Conservation (phyloP, 1,140 invertebrate species). For the Achatina immaculata region DNA sequence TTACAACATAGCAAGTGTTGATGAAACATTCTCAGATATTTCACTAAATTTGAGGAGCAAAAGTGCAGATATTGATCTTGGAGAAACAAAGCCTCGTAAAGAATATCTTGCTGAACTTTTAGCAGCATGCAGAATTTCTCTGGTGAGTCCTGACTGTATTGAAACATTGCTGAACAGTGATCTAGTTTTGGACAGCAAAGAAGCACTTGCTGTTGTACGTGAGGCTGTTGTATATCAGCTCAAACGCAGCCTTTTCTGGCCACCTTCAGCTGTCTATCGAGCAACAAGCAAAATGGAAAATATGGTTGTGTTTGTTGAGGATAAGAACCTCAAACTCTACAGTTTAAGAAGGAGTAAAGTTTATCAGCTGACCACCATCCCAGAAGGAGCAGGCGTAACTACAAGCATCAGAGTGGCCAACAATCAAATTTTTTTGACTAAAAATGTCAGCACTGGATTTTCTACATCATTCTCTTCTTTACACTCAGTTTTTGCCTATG, state of each 20-base stretch:
- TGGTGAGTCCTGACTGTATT: neutral
- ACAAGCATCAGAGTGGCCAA: neutral
- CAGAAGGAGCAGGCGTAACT: neutral
- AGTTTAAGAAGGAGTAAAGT: neutral
- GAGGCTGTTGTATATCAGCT: neutral
- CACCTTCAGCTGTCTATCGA: neutral
- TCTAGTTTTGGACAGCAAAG: neutral
- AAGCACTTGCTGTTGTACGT: neutral
- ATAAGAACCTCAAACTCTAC: neutral
- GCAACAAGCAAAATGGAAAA: neutral
- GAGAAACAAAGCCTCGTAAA: neutral
- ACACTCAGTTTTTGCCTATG: neutral
- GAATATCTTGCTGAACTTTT: neutral
- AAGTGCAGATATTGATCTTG: too few relatives aligned
- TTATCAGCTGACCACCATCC: neutral
- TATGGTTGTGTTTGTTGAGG: constrained; percentile 12
- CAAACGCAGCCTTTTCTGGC: neutral
- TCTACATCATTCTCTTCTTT: neutral
- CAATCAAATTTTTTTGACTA: neutral
- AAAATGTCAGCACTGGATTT: neutral
- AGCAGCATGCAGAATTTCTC: neutral
- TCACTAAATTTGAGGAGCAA: too few relatives aligned
- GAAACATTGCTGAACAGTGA: neutral
- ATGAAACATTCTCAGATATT: too few relatives aligned
- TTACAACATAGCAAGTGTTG: too few relatives aligned